These are phyloP conservation scores for Gastrophysa polygoni DNA, from an alignment of 2,888 invertebrate species.

Conservation along the genomic window DNA sequence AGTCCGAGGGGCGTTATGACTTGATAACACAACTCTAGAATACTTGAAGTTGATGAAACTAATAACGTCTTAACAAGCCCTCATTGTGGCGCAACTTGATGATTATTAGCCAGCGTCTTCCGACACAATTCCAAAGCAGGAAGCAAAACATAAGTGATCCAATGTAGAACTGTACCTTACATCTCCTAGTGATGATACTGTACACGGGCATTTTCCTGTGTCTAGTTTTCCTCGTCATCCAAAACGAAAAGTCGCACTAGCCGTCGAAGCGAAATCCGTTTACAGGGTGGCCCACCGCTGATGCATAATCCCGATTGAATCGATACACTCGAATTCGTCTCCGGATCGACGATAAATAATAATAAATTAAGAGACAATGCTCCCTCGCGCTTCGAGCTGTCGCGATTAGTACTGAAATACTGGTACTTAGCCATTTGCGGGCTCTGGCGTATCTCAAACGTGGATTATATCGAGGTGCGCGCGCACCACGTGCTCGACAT, in stretches of 20 bases:
- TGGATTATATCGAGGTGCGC: constrained; percentile 35
- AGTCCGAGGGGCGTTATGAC: too few species aligned
- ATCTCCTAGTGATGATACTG: constrained; percentile 66
- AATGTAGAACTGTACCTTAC: constrained; percentile 59
- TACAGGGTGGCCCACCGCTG: neutral
- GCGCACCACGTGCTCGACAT: constrained; percentile 41
- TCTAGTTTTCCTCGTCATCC: constrained; percentile 45
- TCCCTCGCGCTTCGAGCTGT: constrained; percentile 12
- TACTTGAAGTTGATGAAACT: neutral
- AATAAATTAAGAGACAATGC: neutral
- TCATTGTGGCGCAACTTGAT: neutral
- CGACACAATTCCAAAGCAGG: neutral
- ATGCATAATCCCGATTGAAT: neutral
- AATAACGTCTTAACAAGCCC: neutral
- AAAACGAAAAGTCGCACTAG: constrained; percentile 26
- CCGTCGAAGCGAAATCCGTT: constrained; percentile 17
- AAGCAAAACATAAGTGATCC: neutral
- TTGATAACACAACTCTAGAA: too few species aligned
- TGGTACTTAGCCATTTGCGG: constrained; percentile 35
- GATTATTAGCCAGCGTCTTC: neutral
- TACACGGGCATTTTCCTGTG: constrained; percentile 64
- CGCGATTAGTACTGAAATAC: constrained; percentile 36
- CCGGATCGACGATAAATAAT: neutral
- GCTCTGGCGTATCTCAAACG: constrained; percentile 31
- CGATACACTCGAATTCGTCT: constrained; percentile 1